Evolutionary conservation across 2,113 vertebrate species (phyloP).

Genomic region (Zingel zingel): DNA sequence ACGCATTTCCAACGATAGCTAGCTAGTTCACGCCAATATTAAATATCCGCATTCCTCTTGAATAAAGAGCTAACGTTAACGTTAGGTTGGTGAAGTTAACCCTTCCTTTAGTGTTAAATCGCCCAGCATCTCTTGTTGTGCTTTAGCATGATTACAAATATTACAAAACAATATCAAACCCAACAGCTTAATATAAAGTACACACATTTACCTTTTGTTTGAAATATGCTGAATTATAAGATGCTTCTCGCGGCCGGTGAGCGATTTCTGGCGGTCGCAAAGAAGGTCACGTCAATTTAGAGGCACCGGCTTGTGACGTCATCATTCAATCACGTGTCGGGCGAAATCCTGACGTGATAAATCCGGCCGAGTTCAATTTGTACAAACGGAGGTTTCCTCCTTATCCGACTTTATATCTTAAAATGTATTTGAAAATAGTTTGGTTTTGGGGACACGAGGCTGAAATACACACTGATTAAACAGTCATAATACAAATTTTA

Average conservation of each 20-base stretch:
- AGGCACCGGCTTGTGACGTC: constrained; percentile 72
- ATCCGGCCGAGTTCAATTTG: not conserved
- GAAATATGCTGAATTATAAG: rapidly evolving
- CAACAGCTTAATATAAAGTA: rapidly evolving
- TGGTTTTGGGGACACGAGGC: rapidly evolving
- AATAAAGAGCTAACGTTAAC: not conserved
- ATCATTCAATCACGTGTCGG: constrained; percentile 43
- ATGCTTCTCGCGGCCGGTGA: not conserved
- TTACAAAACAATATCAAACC: rapidly evolving
- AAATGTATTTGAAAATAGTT: rapidly evolving
- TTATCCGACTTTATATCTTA: rapidly evolving
- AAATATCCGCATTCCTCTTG: rapidly evolving
- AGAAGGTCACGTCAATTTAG: constrained; percentile 76
- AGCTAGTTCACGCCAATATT: too few species aligned
- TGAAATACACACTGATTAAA: not conserved
- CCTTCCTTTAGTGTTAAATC: not conserved
- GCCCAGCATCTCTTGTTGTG: not conserved
- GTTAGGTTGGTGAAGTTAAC: too few species aligned
- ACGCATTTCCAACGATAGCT: rapidly evolving
- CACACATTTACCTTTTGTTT: constrained; percentile 24
- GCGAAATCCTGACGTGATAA: not conserved
- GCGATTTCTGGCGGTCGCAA: constrained; percentile 41
- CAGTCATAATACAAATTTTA: rapidly evolving
- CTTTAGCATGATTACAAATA: not conserved
- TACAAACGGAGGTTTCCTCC: rapidly evolving